Conservation (phyloP, 2,113 vertebrate genomes). For the Polyodon spathula region DNA sequence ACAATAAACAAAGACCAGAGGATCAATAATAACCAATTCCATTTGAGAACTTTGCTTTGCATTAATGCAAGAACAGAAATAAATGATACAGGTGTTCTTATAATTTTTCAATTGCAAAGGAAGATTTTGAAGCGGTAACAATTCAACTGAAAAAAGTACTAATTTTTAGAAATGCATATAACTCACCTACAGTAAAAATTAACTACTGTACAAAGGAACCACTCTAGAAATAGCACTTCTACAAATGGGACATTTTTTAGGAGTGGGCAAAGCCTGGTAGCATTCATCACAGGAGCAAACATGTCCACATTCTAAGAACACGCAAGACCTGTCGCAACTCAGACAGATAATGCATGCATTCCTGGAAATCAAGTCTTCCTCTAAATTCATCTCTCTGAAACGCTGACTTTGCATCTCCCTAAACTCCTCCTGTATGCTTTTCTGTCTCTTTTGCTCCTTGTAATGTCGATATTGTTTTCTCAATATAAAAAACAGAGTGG, state of each 20-base stretch:
- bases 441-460: constrained; percentile 47
- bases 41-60: no score
- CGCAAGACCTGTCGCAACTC: constrained; percentile 63
- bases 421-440: constrained; percentile 60
- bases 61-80: no score
- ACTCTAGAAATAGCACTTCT: constrained; percentile 63
- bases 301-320: constrained; percentile 86
- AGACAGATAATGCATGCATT: constrained; percentile 69
- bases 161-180: no score
- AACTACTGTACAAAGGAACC: constrained; percentile 79
- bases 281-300: constrained; percentile 76
- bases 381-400: constrained; percentile 23
- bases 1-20: no score
- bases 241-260: constrained; percentile 82
- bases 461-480: constrained; percentile 57
- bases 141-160: background rate
- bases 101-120: no score
- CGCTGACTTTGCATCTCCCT: constrained; percentile 58
- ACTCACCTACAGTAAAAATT: no score
- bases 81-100: no score
- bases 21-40: no score
- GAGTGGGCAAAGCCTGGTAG: constrained; percentile 58
- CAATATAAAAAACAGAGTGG: constrained; percentile 61
- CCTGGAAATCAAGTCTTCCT: constrained; percentile 44
- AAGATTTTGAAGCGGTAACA: no score